These are phyloP conservation scores for Lontra canadensis DNA, from an alignment of 2,113 vertebrate genomes.

Conservation along the genomic window DNA sequence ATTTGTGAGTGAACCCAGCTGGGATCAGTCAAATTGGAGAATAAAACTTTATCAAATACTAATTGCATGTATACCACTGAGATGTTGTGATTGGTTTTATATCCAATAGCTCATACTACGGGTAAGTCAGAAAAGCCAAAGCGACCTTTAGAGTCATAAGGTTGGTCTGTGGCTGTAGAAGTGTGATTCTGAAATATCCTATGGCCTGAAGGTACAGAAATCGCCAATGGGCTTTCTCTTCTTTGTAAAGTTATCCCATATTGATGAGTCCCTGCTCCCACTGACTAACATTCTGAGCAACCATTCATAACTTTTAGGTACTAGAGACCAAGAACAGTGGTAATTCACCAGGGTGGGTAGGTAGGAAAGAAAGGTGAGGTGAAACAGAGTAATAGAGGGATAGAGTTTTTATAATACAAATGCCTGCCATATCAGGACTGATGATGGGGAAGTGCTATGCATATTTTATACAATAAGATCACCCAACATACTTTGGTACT, in stretches of 20 bases:
- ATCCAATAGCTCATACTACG: not conserved
- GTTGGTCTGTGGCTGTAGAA: not conserved
- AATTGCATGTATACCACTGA: not conserved
- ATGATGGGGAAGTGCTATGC: not conserved
- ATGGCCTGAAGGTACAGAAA: not conserved
- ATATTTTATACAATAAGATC: conserved; percentile 23
- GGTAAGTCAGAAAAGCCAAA: not conserved
- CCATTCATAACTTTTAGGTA: not conserved
- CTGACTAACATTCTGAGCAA: not conserved
- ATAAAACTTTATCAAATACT: not conserved
- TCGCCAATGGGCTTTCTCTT: not conserved
- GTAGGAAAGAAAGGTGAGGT: not conserved
- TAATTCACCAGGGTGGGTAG: not conserved
- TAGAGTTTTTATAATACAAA: not conserved
- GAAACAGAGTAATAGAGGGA: not conserved
- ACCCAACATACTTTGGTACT: not conserved
- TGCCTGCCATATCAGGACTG: not conserved
- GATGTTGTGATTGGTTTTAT: not conserved
- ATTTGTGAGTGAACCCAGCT: not conserved
- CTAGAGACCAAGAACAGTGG: not conserved
- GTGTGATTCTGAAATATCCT: not conserved
- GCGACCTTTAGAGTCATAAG: not conserved
- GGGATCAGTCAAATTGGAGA: not conserved
- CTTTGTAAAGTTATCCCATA: not conserved
- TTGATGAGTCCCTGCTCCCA: not conserved